phyloP scores from a whole-genome alignment of 1,140 invertebrate genomes.

The Drosophila bocki region DNA sequence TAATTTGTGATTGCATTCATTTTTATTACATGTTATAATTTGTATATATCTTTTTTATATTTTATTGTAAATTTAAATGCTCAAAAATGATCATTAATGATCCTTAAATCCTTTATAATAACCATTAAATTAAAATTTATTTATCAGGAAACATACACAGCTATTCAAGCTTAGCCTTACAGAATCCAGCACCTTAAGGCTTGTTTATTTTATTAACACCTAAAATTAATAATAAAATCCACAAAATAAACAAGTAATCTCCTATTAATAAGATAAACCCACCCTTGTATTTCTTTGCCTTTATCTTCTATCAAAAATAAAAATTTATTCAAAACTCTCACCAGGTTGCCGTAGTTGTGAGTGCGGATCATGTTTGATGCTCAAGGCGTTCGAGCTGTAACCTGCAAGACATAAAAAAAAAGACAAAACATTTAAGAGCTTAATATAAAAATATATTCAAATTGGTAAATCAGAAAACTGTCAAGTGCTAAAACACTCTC shows the following conservation, averaged over 20 bases:
- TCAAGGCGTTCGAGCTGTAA: slow-evolving; percentile 91
- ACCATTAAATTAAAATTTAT: too few species aligned
- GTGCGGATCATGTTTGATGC: slow-evolving; percentile 92
- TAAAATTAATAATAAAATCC: background rate
- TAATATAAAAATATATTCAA: slow-evolving; percentile 21
- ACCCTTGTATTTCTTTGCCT: background rate
- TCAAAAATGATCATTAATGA: too few species aligned
- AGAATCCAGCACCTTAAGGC: too few species aligned
- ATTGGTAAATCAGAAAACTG: slow-evolving; percentile 47
- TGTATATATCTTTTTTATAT: too few species aligned
- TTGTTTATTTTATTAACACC: too few species aligned
- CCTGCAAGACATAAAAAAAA: slow-evolving; percentile 88
- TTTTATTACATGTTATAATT: too few species aligned
- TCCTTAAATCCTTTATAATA: too few species aligned
- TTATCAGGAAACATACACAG: too few species aligned
- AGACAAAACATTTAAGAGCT: slow-evolving; percentile 1
- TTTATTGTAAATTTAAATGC: too few species aligned
- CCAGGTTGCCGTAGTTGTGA: slow-evolving; percentile 94
- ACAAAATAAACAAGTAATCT: background rate
- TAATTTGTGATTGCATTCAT: too few species aligned
- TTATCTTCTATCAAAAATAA: background rate
- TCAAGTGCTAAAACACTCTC: slow-evolving; percentile 36
- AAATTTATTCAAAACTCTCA: slow-evolving; percentile 72
- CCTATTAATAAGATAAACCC: background rate
- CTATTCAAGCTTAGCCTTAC: too few species aligned